A percentile compares a stretch with the other conserved stretches of the same genome.
phyloP scores from a whole-genome alignment of 64 coral and sea anemone species.

The Dendrophyllia cribrosa region DNA sequence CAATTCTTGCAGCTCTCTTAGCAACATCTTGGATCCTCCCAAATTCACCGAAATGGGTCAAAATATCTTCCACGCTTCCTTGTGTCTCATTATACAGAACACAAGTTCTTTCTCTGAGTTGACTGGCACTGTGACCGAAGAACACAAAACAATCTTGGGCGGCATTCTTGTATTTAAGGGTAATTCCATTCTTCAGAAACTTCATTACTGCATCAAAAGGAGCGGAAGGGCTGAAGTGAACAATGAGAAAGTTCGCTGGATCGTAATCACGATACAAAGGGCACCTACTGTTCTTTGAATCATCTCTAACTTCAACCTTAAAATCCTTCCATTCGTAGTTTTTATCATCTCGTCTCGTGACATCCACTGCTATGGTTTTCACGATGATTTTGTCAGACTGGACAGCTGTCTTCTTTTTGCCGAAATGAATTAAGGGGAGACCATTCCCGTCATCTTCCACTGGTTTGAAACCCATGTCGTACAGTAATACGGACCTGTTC shows the following conservation, averaged over 20 bases:
- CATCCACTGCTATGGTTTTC: slow-evolving; percentile 60
- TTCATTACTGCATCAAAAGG: slow-evolving; percentile 47
- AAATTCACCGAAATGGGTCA: slow-evolving; percentile 74
- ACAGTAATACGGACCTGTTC: background rate
- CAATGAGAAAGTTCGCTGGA: slow-evolving; percentile 65
- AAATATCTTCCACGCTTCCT: slow-evolving; percentile 59
- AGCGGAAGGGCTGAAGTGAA: slow-evolving; percentile 26
- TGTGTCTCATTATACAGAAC: slow-evolving; percentile 77
- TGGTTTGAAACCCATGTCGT: background rate
- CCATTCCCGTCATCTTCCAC: background rate
- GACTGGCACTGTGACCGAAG: slow-evolving; percentile 87
- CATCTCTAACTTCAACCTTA: slow-evolving; percentile 35
- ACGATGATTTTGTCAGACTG: slow-evolving; percentile 1
- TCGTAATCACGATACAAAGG: slow-evolving; percentile 69
- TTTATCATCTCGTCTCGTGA: slow-evolving; percentile 46
- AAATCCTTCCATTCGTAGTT: slow-evolving; percentile 58
- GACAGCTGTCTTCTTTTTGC: background rate
- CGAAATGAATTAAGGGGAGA: slow-evolving; percentile 26
- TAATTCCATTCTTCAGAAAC: slow-evolving; percentile 65
- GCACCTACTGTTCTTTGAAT: slow-evolving; percentile 38
- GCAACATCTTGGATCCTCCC: slow-evolving; percentile 66
- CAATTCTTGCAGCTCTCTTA: slow-evolving; percentile 85
- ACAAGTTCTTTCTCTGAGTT: slow-evolving; percentile 78
- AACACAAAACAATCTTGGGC: slow-evolving; percentile 59
- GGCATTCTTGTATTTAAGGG: slow-evolving; percentile 24